Conservation (phyloP, 2,797 vertebrate genomes). For the Neosalanx taihuensis region DNA sequence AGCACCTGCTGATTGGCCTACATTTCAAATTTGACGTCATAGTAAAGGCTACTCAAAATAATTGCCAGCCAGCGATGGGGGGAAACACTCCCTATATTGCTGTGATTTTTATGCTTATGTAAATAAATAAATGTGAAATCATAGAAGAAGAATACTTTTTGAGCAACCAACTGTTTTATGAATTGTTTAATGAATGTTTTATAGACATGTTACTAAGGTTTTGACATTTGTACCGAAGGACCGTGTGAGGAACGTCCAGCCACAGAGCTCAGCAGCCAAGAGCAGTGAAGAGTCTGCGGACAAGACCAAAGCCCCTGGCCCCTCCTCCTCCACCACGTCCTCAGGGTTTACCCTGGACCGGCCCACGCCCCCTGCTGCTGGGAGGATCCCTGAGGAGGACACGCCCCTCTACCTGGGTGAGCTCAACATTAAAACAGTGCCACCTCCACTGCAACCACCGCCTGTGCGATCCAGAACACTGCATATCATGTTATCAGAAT, state of each 20-base stretch:
- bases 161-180: background rate
- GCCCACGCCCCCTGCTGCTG: slow-evolving; percentile 34
- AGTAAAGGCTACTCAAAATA: background rate
- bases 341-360: slow-evolving; percentile 56
- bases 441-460: no score
- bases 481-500: no score
- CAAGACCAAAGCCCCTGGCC: slow-evolving; percentile 27
- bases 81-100: background rate
- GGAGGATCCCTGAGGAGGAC: slow-evolving; percentile 31
- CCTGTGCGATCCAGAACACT: background rate
- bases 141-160: background rate
- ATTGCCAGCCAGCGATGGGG: background rate
- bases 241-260: slow-evolving; percentile 46
- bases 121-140: background rate
- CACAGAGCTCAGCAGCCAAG: slow-evolving; percentile 23
- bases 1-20: background rate
- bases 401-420: slow-evolving; percentile 69
- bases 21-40: background rate
- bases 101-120: background rate
- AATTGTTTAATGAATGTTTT: background rate
- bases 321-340: slow-evolving; percentile 26
- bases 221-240: slow-evolving; percentile 53
- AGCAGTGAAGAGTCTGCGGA: slow-evolving; percentile 29
- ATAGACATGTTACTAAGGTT: background rate
- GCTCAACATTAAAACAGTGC: background rate